phyloP scores from a whole-genome alignment of 2,888 invertebrate genomes.

The Smittia aterrima region DNA sequence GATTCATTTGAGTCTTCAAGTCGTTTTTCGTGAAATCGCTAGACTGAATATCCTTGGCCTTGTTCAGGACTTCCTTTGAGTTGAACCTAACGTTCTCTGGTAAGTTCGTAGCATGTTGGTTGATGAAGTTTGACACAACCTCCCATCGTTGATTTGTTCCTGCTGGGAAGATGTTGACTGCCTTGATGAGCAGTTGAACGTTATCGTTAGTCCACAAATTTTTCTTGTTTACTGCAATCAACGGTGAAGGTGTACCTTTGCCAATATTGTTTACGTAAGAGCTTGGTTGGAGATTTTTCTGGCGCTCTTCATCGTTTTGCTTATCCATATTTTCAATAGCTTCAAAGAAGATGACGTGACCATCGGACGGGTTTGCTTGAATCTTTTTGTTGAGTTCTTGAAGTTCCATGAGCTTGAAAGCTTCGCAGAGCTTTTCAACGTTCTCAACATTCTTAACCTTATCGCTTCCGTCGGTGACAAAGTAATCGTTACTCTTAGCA shows the following conservation, averaged over 20 bases:
- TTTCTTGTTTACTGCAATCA: constrained; percentile 46
- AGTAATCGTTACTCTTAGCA: constrained; percentile 81
- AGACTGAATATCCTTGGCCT: constrained; percentile 92
- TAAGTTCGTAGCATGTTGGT: constrained; percentile 68
- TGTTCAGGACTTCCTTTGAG: constrained; percentile 90
- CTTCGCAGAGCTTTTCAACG: constrained; percentile 88
- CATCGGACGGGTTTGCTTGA: constrained; percentile 56
- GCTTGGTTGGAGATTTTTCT: constrained; percentile 44
- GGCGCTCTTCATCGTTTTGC: constrained; percentile 74
- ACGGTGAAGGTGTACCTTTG: not conserved
- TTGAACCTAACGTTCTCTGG: constrained; percentile 62
- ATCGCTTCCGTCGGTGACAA: constrained; percentile 66
- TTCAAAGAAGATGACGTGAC: constrained; percentile 64
- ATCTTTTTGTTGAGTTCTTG: constrained; percentile 74
- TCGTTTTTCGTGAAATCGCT: constrained; percentile 80
- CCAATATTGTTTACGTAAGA: constrained; percentile 21
- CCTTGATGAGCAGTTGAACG: constrained; percentile 88
- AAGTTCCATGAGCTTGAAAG: constrained; percentile 67
- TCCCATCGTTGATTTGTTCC: constrained; percentile 94
- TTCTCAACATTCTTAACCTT: constrained; percentile 81
- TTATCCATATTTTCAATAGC: constrained; percentile 71
- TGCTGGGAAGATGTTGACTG: constrained; percentile 95
- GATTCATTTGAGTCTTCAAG: constrained; percentile 84
- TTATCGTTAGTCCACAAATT: constrained; percentile 78
- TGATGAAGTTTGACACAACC: constrained; percentile 92